These are phyloP conservation scores for Darevskia nairensis DNA, from an alignment of 2,797 vertebrate species.

Conservation along the genomic window DNA sequence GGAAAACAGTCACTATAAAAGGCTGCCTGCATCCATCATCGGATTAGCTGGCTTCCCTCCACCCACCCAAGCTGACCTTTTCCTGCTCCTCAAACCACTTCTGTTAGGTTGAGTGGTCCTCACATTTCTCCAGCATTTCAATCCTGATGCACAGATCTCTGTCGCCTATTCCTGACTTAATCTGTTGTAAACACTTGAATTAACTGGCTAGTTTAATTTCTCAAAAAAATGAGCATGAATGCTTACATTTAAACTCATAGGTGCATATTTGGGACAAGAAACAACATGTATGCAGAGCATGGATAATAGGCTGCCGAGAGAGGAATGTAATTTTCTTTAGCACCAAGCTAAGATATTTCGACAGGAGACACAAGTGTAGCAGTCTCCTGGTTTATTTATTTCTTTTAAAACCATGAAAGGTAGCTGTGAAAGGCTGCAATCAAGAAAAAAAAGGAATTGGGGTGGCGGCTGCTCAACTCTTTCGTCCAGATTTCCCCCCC, in stretches of 20 bases:
- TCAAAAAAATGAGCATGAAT: background rate
- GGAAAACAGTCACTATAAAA: background rate
- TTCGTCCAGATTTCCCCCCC: background rate
- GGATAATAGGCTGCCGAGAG: background rate
- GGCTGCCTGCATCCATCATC: background rate
- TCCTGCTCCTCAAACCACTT: background rate
- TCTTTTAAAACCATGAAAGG: background rate
- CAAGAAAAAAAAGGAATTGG: background rate
- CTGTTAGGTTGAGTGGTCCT: background rate
- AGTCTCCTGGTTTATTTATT: background rate
- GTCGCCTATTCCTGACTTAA: background rate
- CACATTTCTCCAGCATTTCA: background rate
- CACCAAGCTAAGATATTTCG: background rate
- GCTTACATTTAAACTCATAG: conserved; percentile 4
- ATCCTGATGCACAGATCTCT: background rate
- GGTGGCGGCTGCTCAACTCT: background rate
- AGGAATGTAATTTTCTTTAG: background rate
- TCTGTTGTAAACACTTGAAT: background rate
- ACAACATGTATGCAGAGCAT: background rate
- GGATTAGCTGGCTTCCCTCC: background rate
- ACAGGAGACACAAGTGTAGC: background rate
- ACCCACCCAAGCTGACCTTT: background rate
- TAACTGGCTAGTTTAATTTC: background rate
- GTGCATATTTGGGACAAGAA: background rate
- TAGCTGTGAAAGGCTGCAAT: background rate